Base-by-base conservation (phyloP, 2,797 vertebrate species). In the Sebastes wilsoni region DNA sequence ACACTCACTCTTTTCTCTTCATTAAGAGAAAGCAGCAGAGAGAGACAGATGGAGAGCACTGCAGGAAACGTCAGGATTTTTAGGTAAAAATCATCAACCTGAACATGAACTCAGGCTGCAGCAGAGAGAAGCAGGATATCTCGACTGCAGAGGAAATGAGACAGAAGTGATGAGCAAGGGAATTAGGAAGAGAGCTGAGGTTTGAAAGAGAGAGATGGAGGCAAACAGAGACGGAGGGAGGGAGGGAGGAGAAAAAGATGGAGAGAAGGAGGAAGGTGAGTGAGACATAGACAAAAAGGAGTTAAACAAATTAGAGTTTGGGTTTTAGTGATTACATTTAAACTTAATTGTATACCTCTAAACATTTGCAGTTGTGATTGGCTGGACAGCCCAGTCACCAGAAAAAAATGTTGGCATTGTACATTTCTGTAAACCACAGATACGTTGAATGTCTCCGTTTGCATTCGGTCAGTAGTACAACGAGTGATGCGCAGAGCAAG, bases 71-170 rank as follows among this genome's bases (percentile, higher is more conserved):
- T 75, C 81, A 66, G 74, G 77, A 85, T 42, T 28, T 85, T 81
- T 22, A 86, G 88, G 70, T 86, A 86, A 80, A 79, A 87, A 78
- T 64, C 79, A 80, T 88, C 89, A 81, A 86, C 82, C 82, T 84
- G 82, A 84, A 87, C 67, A 69, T 87, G 80, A 85, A 86, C 68
- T 54, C 22, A 2, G 23, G 62, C 84, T 67, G 83, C 79, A 66
- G 73, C 69, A 80, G 66, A 66, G 83, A 75, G 4, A 67, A 81
- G 56, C 30, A 49, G 82, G 74, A 88, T 30, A 23, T 38, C 70
- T 69, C 59, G 23, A 10, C 74, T 59, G 81, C 71, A 80, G 42
- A 71, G 75, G 61, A 80, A 80, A 83, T 67, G 61, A 88, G 81
- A 72, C 18, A 30, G 72, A 79, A 80, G 75, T 64, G 81, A 84